These are phyloP conservation scores for Melospiza melodia DNA, from an alignment of 2,113 vertebrate species.

Conservation along the genomic window DNA sequence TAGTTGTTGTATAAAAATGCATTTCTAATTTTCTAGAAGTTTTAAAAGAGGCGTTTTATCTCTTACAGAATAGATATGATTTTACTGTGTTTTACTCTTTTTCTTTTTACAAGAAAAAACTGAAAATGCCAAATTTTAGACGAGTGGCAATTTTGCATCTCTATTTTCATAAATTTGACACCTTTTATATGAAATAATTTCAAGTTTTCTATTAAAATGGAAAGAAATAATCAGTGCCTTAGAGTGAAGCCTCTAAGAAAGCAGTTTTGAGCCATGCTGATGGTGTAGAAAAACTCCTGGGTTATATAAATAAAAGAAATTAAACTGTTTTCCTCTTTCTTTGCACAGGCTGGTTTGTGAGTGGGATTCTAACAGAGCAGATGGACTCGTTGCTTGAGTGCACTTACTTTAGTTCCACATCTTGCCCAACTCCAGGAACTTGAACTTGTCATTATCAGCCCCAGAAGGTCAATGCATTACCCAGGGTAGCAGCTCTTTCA, in stretches of 20 bases:
- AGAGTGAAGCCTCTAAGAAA: neutral
- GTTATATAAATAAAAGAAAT: neutral
- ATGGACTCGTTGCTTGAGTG: neutral
- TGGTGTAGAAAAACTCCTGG: neutral
- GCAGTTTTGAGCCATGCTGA: neutral
- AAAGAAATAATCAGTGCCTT: neutral
- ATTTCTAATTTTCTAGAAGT: neutral
- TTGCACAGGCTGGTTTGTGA: neutral
- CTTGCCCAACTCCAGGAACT: slow-evolving; percentile 46
- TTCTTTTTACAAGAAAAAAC: neutral
- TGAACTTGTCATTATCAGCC: slow-evolving; percentile 58
- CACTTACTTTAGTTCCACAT: slow-evolving; percentile 41
- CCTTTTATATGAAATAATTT: neutral
- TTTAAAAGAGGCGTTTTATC: neutral
- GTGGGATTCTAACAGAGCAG: neutral
- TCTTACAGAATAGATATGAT: fast-evolving
- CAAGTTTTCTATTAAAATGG: neutral
- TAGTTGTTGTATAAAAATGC: neutral
- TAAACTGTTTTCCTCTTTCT: neutral
- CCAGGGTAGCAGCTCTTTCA: slow-evolving; percentile 20
- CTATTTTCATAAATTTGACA: neutral
- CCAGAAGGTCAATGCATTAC: slow-evolving; percentile 41
- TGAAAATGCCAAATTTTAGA: neutral
- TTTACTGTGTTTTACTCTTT: neutral
- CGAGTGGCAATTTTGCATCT: neutral